Conservation (phyloP, 2,797 vertebrate species). For the Philypnodon macrostomus region DNA sequence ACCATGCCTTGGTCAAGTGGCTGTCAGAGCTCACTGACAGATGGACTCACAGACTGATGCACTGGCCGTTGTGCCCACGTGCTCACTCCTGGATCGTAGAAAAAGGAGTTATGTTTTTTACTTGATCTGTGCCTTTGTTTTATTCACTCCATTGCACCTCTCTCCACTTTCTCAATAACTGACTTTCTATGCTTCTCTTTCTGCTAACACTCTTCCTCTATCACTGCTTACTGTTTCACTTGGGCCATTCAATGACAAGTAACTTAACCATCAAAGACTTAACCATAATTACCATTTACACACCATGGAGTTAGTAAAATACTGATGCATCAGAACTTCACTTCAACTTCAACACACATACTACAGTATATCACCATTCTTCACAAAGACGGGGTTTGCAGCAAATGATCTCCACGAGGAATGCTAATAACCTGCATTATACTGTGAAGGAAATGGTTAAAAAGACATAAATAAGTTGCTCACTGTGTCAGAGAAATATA, state of each 20-base stretch:
- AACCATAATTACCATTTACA: conserved; percentile 8
- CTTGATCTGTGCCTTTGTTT: conserved; percentile 61
- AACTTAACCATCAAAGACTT: conserved; percentile 4
- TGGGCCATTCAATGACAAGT: conserved; percentile 1
- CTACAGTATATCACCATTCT: conserved; percentile 13
- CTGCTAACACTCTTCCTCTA: conserved; percentile 21
- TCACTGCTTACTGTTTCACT: conserved; percentile 13
- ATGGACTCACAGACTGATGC: conserved; percentile 7
- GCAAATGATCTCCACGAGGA: conserved; percentile 16
- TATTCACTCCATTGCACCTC: conserved; percentile 14
- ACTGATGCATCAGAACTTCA: conserved; percentile 3
- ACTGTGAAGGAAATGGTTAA: conserved; percentile 5
- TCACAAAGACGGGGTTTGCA: conserved; percentile 13
- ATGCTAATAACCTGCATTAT: conserved; percentile 18
- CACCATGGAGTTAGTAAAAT: conserved; percentile 12
- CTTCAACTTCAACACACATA: conserved; percentile 16
- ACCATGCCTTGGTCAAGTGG: conserved; percentile 22
- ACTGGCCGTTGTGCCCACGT: conserved; percentile 18
- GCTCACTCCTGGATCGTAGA: conserved; percentile 37
- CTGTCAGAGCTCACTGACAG: conserved; percentile 11
- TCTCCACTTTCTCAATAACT: not conserved
- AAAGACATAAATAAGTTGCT: not conserved
- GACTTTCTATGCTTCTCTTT: conserved; percentile 16
- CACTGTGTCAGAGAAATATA: not conserved
- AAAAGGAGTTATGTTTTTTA: conserved; percentile 37